phyloP scores from a whole-genome alignment of 2,113 vertebrate genomes.

The Cebidichthys violaceus region DNA sequence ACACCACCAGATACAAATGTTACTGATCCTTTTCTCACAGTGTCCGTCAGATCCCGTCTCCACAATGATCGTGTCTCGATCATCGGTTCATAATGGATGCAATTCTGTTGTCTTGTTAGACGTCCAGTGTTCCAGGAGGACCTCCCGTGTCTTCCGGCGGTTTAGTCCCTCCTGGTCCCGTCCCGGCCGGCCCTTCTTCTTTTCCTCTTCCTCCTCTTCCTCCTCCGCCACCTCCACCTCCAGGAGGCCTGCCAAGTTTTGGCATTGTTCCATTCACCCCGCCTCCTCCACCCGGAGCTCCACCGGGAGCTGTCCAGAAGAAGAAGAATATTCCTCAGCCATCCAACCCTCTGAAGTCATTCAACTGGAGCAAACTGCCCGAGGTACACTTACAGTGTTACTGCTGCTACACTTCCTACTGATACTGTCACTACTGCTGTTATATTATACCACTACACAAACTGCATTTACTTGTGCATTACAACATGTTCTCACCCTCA shows the following conservation, averaged over 20 bases:
- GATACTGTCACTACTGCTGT: neutral
- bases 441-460: neutral
- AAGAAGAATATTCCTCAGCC: conserved; percentile 95
- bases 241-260: conserved; percentile 78
- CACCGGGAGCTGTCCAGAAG: conserved; percentile 83
- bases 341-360: conserved; percentile 92
- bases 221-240: conserved; percentile 75
- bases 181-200: conserved; percentile 16
- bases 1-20: neutral
- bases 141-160: conserved; percentile 83
- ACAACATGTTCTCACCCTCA: no score
- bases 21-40: neutral
- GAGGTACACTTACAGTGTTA: conserved; percentile 82
- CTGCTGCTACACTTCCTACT: neutral
- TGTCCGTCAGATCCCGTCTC: neutral
- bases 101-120: conserved; percentile 41
- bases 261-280: conserved; percentile 73
- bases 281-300: conserved; percentile 87
- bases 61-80: neutral
- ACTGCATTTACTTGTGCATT: neutral
- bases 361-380: conserved; percentile 96
- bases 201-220: conserved; percentile 77
- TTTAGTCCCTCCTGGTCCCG: conserved; percentile 65
- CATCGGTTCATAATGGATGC: neutral
- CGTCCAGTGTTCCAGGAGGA: conserved; percentile 87